Percentiles rank a stretch among this genome's conserved stretches.
These are phyloP conservation scores for Tigriopus californicus DNA, from an alignment of 2,888 invertebrate species.

Conservation along the genomic window DNA sequence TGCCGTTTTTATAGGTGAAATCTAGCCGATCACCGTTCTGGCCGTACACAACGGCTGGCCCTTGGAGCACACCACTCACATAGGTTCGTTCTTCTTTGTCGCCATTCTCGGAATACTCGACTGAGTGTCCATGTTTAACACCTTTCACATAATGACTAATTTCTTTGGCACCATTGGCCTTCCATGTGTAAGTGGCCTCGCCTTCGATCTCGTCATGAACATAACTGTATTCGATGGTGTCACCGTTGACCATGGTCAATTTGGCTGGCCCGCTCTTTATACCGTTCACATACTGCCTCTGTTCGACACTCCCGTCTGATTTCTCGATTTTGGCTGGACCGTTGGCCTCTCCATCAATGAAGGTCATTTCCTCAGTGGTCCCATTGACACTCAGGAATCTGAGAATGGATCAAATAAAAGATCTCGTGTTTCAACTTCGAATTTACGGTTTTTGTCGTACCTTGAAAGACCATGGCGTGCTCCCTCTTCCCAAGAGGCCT, in stretches of 20 bases:
- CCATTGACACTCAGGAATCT: background rate
- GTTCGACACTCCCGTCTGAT: background rate
- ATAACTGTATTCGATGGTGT: background rate
- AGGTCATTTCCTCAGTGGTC: background rate
- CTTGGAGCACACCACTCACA: background rate
- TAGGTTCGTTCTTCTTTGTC: background rate
- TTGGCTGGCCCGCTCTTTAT: background rate
- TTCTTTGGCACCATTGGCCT: background rate
- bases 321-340: background rate
- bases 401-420: background rate
- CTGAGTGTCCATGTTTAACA: slow-evolving; percentile 3
- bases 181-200: background rate
- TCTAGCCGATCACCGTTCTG: background rate
- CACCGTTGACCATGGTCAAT: background rate
- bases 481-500: background rate
- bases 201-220: background rate
- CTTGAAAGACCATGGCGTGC: background rate
- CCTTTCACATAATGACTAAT: background rate
- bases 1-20: slow-evolving; percentile 1
- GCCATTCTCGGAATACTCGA: background rate
- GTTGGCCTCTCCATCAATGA: background rate
- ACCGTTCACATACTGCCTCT: background rate
- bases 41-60: background rate
- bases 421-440: background rate
- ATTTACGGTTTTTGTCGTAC: background rate